These are phyloP conservation scores for Anadara kagoshimensis DNA, from an alignment of 1,140 invertebrate genomes.

Conservation along the genomic window DNA sequence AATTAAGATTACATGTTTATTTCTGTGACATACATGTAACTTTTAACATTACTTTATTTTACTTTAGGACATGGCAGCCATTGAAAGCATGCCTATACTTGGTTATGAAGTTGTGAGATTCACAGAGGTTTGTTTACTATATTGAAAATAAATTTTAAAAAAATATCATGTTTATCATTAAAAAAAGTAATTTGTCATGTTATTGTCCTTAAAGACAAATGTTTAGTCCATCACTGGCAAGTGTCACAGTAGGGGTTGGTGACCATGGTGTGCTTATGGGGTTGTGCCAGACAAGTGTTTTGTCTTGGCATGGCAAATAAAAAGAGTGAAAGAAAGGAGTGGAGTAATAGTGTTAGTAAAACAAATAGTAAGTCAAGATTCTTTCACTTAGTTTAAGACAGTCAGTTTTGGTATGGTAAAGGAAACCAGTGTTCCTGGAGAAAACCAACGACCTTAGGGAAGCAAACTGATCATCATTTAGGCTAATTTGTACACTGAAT, in stretches of 20 bases:
- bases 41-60: constrained; percentile 24
- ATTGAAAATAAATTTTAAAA: no score
- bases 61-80: constrained; percentile 77
- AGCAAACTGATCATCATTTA: no score
- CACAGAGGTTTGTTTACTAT: no score
- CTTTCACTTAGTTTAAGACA: no score
- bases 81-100: constrained; percentile 76
- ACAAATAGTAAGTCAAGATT: no score
- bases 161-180: no score
- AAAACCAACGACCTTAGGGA: no score
- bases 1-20: no score
- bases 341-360: no score
- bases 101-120: constrained; percentile 75
- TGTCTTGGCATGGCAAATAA: neutral
- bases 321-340: no score
- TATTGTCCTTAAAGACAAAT: neutral
- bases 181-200: constrained; percentile 3
- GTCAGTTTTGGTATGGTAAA: no score
- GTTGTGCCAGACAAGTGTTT: neutral
- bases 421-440: no score
- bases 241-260: neutral
- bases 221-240: neutral
- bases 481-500: neutral
- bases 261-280: neutral
- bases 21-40: neutral